These are phyloP conservation scores for Acrossocheilus wenchowensis DNA, from an alignment of 2,797 vertebrate species.

Conservation along the genomic window DNA sequence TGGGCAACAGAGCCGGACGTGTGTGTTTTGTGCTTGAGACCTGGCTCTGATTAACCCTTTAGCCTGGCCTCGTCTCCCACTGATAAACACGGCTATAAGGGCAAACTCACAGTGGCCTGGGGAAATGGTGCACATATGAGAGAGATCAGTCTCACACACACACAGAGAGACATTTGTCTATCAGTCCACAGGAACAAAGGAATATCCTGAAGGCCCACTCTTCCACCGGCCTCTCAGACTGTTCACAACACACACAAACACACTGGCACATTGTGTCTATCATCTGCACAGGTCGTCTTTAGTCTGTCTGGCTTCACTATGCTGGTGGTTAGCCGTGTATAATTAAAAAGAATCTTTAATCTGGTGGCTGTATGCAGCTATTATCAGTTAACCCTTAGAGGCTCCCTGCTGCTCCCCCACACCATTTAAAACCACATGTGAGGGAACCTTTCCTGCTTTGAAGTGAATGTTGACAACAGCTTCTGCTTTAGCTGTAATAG, in stretches of 20 bases:
- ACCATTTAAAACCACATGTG: slow-evolving; percentile 76
- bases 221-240: slow-evolving; percentile 81
- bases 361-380: slow-evolving; percentile 67
- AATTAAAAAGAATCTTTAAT: slow-evolving; percentile 73
- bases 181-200: slow-evolving; percentile 86
- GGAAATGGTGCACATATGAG: slow-evolving; percentile 87
- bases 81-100: slow-evolving; percentile 71
- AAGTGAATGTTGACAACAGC: slow-evolving; percentile 72
- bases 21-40: slow-evolving; percentile 51
- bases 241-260: slow-evolving; percentile 68
- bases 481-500: slow-evolving; percentile 67
- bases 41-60: slow-evolving; percentile 82
- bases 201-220: slow-evolving; percentile 81
- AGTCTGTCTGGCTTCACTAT: slow-evolving; percentile 59
- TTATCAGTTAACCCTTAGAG: slow-evolving; percentile 67
- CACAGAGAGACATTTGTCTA: slow-evolving; percentile 68
- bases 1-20: not conserved
- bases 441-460: slow-evolving; percentile 71
- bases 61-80: slow-evolving; percentile 76
- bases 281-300: slow-evolving; percentile 56
- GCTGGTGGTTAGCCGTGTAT: slow-evolving; percentile 59
- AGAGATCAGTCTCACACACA: slow-evolving; percentile 86
- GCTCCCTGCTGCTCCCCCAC: slow-evolving; percentile 70
- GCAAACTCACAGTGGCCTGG: slow-evolving; percentile 79
- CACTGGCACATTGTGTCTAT: slow-evolving; percentile 40